Conservation (phyloP, 2,113 vertebrate genomes). For the Canis aureus region DNA sequence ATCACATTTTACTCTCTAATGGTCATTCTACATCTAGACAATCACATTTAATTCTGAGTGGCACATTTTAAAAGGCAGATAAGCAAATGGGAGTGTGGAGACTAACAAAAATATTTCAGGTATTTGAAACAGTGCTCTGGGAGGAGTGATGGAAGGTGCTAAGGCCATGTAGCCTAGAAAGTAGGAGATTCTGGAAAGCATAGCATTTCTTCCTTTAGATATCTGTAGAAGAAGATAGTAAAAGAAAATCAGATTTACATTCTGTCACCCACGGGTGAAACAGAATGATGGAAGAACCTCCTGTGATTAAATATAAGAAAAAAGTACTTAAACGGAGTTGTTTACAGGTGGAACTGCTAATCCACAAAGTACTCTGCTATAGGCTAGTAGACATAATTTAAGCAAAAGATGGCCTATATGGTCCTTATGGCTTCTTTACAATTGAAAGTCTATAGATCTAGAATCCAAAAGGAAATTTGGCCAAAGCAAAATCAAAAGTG, state of each 20-base stretch:
- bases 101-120: neutral
- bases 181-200: neutral
- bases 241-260: neutral
- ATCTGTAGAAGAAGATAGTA: neutral
- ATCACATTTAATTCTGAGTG: neutral
- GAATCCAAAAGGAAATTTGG: conserved; percentile 4
- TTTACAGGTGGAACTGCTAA: neutral
- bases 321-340: neutral
- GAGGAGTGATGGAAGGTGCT: neutral
- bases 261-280: neutral
- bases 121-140: neutral
- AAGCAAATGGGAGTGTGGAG: neutral
- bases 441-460: neutral
- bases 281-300: neutral
- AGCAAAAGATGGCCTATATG: neutral
- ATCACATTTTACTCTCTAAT: neutral
- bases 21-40: neutral
- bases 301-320: neutral
- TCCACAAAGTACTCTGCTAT: neutral
- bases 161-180: neutral
- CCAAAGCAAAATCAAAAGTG: neutral
- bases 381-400: neutral
- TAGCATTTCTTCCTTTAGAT: neutral
- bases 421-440: neutral
- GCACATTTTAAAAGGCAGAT: neutral